phyloP scores from a whole-genome alignment of 2,797 vertebrate genomes.

The Schizopygopsis pylzovi region DNA sequence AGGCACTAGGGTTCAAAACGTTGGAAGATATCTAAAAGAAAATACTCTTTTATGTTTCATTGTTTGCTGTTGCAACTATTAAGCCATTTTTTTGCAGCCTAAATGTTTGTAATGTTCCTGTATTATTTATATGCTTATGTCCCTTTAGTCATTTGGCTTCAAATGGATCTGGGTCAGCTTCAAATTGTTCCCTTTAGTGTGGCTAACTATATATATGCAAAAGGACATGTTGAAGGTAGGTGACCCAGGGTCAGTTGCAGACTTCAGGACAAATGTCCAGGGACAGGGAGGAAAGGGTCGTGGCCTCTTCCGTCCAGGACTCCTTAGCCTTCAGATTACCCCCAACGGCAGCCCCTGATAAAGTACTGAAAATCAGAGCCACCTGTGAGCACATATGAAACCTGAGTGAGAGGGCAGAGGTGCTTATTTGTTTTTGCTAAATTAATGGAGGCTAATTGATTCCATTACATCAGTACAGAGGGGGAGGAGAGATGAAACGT shows the following conservation, averaged over 20 bases:
- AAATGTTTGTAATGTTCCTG: neutral
- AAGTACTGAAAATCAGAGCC: conserved; percentile 83
- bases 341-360: conserved; percentile 77
- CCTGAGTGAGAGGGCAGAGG: conserved; percentile 65
- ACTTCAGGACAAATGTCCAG: conserved; percentile 62
- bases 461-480: conserved; percentile 80
- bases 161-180: neutral
- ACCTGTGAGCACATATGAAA: conserved; percentile 74
- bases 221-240: conserved; percentile 19
- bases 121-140: neutral
- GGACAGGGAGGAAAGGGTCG: conserved; percentile 65
- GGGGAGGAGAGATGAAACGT: conserved; percentile 75
- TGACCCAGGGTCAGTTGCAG: conserved; percentile 48
- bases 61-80: conserved; percentile 3
- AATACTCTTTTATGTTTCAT: conserved; percentile 16
- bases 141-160: neutral
- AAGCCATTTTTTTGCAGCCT: neutral
- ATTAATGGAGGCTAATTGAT: conserved; percentile 87
- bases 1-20: conserved; percentile 17
- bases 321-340: conserved; percentile 79
- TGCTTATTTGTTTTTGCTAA: conserved; percentile 85
- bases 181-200: neutral
- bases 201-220: conserved; percentile 3
- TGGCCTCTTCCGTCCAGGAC: conserved; percentile 74
- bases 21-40: conserved; percentile 28